Evolutionary conservation across 2,797 vertebrate genomes (phyloP).

Genomic region (Pangasius macronema): DNA sequence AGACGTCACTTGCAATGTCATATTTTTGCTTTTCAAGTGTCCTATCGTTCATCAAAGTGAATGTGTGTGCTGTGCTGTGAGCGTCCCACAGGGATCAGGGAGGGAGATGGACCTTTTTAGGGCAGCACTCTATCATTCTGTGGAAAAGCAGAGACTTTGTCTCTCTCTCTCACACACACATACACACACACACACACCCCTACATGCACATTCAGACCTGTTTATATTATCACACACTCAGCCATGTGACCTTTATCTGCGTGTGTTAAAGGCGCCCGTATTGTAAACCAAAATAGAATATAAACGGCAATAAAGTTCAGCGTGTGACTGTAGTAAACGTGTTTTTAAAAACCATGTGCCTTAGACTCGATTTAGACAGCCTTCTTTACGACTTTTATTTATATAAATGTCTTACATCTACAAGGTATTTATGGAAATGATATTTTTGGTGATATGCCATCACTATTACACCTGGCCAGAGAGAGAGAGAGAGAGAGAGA

Average conservation of each 20-base stretch:
- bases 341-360: background rate
- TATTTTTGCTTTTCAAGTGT: conserved; percentile 62
- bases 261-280: conserved; percentile 21
- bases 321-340: background rate
- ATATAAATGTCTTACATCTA: background rate
- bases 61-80: conserved; percentile 43
- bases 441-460: background rate
- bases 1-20: conserved; percentile 67
- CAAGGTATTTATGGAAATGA: background rate
- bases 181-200: conserved; percentile 4
- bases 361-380: background rate
- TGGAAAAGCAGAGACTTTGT: background rate
- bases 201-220: conserved; percentile 23
- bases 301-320: conserved; percentile 14
- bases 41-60: conserved; percentile 70
- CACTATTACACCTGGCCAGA: background rate
- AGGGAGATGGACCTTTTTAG: conserved; percentile 47
- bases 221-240: conserved; percentile 15
- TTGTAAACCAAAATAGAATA: conserved; percentile 32
- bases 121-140: conserved; percentile 52
- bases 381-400: background rate
- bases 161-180: conserved; percentile 20
- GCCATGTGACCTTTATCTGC: conserved; percentile 42
- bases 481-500: background rate
- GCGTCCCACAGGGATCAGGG: conserved; percentile 52